phyloP scores from a whole-genome alignment of 2,113 vertebrate genomes.

The Corythoichthys intestinalis region DNA sequence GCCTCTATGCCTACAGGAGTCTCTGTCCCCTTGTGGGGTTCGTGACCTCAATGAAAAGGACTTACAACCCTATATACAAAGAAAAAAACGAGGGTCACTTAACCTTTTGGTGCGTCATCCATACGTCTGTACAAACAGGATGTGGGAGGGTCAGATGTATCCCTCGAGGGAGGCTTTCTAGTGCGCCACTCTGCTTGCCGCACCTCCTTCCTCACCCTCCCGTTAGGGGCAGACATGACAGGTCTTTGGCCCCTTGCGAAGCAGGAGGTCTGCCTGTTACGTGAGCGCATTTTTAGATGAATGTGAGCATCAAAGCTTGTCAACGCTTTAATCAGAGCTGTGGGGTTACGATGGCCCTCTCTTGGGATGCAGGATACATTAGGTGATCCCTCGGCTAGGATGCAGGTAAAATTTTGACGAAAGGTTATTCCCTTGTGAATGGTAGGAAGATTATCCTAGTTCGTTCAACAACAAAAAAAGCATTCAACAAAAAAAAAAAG shows the following conservation, averaged over 20 bases:
- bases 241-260: conserved; percentile 38
- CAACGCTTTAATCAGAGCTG: conserved; percentile 48
- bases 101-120: conserved; percentile 62
- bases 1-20: conserved; percentile 14
- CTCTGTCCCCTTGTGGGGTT: conserved; percentile 15
- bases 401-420: conserved; percentile 32
- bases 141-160: conserved; percentile 53
- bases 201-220: conserved; percentile 51
- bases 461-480: conserved; percentile 18
- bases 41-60: conserved; percentile 11
- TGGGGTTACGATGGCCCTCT: conserved; percentile 35
- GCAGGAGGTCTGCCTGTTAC: conserved; percentile 53
- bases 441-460: conserved; percentile 17
- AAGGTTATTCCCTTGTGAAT: conserved; percentile 46
- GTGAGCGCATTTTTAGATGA: conserved; percentile 47
- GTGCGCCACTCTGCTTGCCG: conserved; percentile 43
- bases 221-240: conserved; percentile 55
- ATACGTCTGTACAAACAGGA: conserved; percentile 70
- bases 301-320: conserved; percentile 38
- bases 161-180: conserved; percentile 49
- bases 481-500: too few relatives aligned
- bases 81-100: conserved; percentile 33
- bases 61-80: conserved; percentile 32
- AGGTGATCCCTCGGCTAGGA: conserved; percentile 40
- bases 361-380: conserved; percentile 14